Evolutionary conservation across 1,140 invertebrate genomes (phyloP).

Genomic region (Diabrotica undecimpunctata): DNA sequence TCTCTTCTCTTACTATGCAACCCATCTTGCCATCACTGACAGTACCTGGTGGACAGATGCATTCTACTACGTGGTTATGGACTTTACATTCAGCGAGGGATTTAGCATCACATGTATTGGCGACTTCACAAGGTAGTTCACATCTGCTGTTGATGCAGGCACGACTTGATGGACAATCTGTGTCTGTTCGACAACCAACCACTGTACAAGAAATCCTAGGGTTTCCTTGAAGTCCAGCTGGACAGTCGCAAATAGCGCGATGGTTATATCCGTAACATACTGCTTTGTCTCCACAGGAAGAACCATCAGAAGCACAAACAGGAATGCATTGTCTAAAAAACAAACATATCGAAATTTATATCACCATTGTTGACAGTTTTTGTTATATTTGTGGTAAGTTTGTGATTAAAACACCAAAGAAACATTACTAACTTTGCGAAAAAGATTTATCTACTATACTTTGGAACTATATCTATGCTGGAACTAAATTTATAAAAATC

Average conservation of each 20-base stretch:
- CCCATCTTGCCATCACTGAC: constrained; percentile 62
- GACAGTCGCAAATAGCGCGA: constrained; percentile 75
- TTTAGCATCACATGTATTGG: constrained; percentile 60
- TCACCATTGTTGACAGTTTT: too few relatives aligned
- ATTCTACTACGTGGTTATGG: constrained; percentile 71
- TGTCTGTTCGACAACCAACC: constrained; percentile 69
- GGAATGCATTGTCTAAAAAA: constrained; percentile 64
- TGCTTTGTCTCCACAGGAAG: constrained; percentile 49
- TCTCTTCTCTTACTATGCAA: constrained; percentile 59
- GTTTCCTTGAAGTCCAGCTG: constrained; percentile 75
- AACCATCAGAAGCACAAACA: constrained; percentile 65
- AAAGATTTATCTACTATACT: too few relatives aligned
- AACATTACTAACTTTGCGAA: too few relatives aligned
- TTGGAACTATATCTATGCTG: too few relatives aligned
- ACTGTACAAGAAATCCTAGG: constrained; percentile 71
- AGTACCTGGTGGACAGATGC: constrained; percentile 74
- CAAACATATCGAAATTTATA: neutral
- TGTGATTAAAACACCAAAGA: too few relatives aligned
- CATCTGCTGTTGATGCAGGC: constrained; percentile 80
- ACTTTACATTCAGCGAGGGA: constrained; percentile 67
- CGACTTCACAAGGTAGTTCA: constrained; percentile 66
- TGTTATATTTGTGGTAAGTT: neutral
- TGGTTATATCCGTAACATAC: constrained; percentile 75
- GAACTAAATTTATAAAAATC: too few relatives aligned
- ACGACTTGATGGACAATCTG: constrained; percentile 69